These are phyloP conservation scores for Chydorus sphaericus DNA, from an alignment of 2,888 invertebrate species.

Conservation along the genomic window DNA sequence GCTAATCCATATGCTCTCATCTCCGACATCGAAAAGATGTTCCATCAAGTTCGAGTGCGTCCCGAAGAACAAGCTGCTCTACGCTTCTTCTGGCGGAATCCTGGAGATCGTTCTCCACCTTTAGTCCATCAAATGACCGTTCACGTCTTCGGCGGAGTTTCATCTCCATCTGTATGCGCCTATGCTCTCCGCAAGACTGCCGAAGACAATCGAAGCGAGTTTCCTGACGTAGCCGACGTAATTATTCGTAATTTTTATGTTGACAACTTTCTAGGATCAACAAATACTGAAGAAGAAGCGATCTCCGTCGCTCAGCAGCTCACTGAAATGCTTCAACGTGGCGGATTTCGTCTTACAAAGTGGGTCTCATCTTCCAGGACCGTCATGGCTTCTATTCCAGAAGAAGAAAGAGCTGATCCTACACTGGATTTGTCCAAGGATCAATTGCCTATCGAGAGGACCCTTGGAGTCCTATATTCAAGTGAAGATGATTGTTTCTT, in stretches of 20 bases:
- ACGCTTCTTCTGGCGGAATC: conserved; percentile 17
- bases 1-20: conserved; percentile 9
- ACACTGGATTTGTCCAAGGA: conserved; percentile 12
- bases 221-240: conserved; percentile 17
- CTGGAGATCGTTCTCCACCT: conserved; percentile 3
- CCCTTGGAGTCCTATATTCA: background rate
- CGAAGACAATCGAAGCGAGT: conserved; percentile 7
- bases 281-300: conserved; percentile 8
- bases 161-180: conserved; percentile 15
- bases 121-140: conserved; percentile 14
- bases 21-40: conserved; percentile 18
- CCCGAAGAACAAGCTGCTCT: conserved; percentile 15
- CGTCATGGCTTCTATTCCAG: conserved; percentile 6
- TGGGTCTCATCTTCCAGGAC: conserved; percentile 8
- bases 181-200: conserved; percentile 17
- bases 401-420: conserved; percentile 9
- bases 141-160: conserved; percentile 16
- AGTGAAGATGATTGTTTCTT: background rate
- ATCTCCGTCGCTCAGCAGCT: background rate
- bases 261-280: conserved; percentile 17
- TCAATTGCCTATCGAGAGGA: conserved; percentile 1
- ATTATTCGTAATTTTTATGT: conserved; percentile 16
- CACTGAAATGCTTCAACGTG: conserved; percentile 1
- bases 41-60: conserved; percentile 14
- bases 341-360: conserved; percentile 15